A percentile compares a stretch with the other conserved stretches of the same genome.
Conservation (phyloP, 2,888 invertebrate genomes). For the Drosophila sordidapex region DNA sequence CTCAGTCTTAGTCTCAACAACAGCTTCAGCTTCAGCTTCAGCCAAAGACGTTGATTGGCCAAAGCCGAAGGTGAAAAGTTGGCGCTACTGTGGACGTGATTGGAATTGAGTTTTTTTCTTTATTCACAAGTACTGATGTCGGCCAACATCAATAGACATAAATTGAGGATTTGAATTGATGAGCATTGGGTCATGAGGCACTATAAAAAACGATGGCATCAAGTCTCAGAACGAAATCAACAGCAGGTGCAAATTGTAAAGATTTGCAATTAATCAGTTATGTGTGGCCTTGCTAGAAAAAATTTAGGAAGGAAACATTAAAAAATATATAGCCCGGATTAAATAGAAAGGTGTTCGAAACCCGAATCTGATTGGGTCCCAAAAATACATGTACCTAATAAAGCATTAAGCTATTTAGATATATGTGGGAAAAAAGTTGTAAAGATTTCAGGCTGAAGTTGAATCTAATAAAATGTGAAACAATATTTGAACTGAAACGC, state of each 20-base stretch:
- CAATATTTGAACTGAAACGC: background rate
- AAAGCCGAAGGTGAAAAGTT: conserved; percentile 61
- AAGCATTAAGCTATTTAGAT: background rate
- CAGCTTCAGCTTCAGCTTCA: conserved; percentile 3
- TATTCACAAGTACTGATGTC: conserved; percentile 26
- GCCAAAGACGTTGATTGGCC: conserved; percentile 53
- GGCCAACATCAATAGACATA: conserved; percentile 54
- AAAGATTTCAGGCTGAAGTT: background rate
- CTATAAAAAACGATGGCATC: conserved; percentile 6
- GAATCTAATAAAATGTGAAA: background rate
- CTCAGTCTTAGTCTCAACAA: conserved; percentile 15
- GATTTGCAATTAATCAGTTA: conserved; percentile 20
- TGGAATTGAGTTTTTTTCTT: conserved; percentile 43
- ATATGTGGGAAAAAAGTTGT: background rate
- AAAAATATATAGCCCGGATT: background rate
- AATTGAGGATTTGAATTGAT: conserved; percentile 46
- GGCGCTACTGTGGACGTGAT: conserved; percentile 52
- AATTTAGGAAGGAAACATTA: background rate
- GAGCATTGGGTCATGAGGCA: conserved; percentile 41
- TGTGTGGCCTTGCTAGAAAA: background rate
- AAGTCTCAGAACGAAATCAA: conserved; percentile 7
- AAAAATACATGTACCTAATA: background rate
- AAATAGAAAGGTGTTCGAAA: background rate
- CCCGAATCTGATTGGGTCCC: background rate
- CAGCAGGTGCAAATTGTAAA: conserved; percentile 30